A percentile compares a stretch with the other conserved stretches of the same genome.
Conservation (phyloP, 2,113 vertebrate genomes). For the Poecilia latipinna region DNA sequence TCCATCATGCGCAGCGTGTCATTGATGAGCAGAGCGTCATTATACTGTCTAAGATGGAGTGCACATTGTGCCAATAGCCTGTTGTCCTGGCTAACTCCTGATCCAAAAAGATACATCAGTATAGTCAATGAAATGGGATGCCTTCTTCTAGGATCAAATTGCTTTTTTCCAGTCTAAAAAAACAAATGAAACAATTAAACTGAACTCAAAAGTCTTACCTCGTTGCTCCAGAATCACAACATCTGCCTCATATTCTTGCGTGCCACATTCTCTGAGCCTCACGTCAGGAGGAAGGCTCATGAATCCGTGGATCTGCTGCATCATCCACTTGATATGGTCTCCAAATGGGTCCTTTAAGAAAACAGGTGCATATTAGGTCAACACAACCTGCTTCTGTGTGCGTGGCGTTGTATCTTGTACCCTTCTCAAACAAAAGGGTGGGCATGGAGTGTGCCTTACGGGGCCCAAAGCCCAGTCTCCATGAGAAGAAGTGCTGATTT, state of each 20-base stretch:
- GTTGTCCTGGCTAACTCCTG: slow-evolving; percentile 76
- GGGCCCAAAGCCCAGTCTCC: too few species aligned
- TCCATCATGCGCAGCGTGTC: slow-evolving; percentile 86
- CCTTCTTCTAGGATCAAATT: background rate
- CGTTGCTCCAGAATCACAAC: slow-evolving; percentile 82
- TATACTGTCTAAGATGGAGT: slow-evolving; percentile 88
- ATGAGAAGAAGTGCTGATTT: too few species aligned
- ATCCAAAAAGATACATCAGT: background rate
- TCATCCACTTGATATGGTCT: slow-evolving; percentile 83
- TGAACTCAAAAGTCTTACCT: slow-evolving; percentile 69
- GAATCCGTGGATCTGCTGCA: slow-evolving; percentile 83
- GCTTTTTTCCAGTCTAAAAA: background rate
- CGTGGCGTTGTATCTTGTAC: too few species aligned
- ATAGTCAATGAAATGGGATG: background rate
- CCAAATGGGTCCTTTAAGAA: slow-evolving; percentile 89
- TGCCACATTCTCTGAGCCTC: slow-evolving; percentile 76
- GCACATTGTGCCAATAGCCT: slow-evolving; percentile 80
- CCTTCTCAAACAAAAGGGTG: too few species aligned
- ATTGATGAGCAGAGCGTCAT: slow-evolving; percentile 88
- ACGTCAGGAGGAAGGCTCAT: slow-evolving; percentile 48
- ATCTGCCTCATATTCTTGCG: slow-evolving; percentile 87
- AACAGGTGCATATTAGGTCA: background rate
- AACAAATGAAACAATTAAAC: background rate
- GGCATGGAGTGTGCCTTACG: too few species aligned
- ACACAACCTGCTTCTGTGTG: background rate